Evolutionary conservation across 2,797 vertebrate species (phyloP).

Genomic region (Poeciliopsis turneri): DNA sequence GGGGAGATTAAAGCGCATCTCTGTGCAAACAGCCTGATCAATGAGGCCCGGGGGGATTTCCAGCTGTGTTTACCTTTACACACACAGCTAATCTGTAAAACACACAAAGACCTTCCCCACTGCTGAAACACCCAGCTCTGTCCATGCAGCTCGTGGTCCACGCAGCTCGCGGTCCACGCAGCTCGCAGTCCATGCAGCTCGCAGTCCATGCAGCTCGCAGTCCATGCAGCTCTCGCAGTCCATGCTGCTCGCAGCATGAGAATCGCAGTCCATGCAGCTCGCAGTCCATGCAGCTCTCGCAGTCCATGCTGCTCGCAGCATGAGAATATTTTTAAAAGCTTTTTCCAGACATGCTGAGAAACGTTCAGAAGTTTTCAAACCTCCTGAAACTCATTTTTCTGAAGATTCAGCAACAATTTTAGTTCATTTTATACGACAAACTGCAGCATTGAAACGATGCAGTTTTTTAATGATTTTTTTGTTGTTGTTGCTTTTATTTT

Average conservation of each 20-base stretch:
- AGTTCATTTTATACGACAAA: background rate
- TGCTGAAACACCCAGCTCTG: slow-evolving; percentile 6
- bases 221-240: no score
- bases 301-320: background rate
- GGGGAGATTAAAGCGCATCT: slow-evolving; percentile 76
- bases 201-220: no score
- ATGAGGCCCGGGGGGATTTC: slow-evolving; percentile 55
- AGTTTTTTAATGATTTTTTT: background rate
- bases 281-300: no score
- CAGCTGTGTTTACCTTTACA: slow-evolving; percentile 81
- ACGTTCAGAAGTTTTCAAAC: background rate
- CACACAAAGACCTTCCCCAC: slow-evolving; percentile 13
- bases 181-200: no score
- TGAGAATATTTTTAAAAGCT: background rate
- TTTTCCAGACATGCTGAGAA: background rate
- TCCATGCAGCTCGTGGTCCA: background rate
- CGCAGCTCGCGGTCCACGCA: no score
- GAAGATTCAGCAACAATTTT: background rate
- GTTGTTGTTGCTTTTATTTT: background rate
- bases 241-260: no score
- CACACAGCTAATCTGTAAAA: slow-evolving; percentile 13
- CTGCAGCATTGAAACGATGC: background rate
- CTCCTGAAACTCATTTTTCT: background rate
- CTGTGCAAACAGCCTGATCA: slow-evolving; percentile 77
- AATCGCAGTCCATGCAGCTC: no score